These are phyloP conservation scores for Drosophila peninsularis DNA, from an alignment of 2,888 invertebrate genomes.

Conservation along the genomic window DNA sequence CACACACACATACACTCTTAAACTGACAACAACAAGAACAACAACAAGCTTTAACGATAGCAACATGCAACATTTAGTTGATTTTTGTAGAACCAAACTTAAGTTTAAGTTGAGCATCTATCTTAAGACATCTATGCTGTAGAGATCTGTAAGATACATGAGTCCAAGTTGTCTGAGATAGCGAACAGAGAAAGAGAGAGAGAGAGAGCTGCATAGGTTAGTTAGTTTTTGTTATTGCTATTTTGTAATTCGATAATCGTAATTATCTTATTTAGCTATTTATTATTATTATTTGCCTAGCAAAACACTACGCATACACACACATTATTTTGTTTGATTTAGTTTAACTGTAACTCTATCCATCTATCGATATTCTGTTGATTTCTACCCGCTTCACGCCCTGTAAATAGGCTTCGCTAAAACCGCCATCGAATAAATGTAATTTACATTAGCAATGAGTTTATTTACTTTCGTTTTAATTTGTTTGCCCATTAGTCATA, in stretches of 20 bases:
- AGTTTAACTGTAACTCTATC: neutral
- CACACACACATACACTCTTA: slow-evolving; percentile 1
- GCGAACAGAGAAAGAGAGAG: slow-evolving; percentile 4
- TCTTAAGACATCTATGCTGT: slow-evolving; percentile 34
- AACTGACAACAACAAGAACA: slow-evolving; percentile 16
- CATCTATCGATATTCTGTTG: slow-evolving; percentile 7
- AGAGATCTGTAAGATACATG: slow-evolving; percentile 23
- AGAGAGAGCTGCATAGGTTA: slow-evolving; percentile 27
- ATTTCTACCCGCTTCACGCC: slow-evolving; percentile 20
- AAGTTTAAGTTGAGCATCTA: slow-evolving; percentile 28
- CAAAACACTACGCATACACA: neutral
- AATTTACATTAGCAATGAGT: slow-evolving; percentile 39
- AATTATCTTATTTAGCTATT: slow-evolving; percentile 36
- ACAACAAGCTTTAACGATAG: slow-evolving; percentile 15
- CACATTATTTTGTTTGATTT: slow-evolving; percentile 27
- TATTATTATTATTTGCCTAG: slow-evolving; percentile 33
- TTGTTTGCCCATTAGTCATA: slow-evolving; percentile 4
- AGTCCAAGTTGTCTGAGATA: slow-evolving; percentile 32
- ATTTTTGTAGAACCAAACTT: slow-evolving; percentile 18
- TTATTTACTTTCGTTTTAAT: slow-evolving; percentile 12
- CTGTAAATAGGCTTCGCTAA: slow-evolving; percentile 57
- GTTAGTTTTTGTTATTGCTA: slow-evolving; percentile 55
- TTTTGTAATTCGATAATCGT: slow-evolving; percentile 26
- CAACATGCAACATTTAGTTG: slow-evolving; percentile 14
- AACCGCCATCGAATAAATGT: slow-evolving; percentile 74